Conservation (phyloP, 30 jellyfish, hydroid and myxozoan genomes). For the Chrysaora quinquecirrha region DNA sequence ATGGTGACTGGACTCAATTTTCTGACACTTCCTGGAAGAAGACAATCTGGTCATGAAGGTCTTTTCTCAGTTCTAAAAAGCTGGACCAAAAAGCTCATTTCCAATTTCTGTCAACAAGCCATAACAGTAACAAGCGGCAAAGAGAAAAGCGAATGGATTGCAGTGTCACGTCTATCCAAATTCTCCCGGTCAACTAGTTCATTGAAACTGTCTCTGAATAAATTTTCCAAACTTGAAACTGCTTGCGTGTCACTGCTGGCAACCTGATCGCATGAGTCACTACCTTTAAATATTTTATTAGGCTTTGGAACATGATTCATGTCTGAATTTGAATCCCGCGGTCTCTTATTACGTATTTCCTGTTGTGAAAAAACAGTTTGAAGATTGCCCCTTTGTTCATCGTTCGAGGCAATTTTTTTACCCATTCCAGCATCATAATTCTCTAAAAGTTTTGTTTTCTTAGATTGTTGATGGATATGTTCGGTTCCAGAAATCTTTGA, state of each 20-base stretch:
- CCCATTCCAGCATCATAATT: no score
- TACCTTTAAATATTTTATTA: conserved; percentile 57
- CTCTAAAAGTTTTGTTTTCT: no score
- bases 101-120: conserved; percentile 82
- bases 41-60: no score
- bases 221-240: conserved; percentile 56
- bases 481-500: no score
- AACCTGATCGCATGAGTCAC: conserved; percentile 49
- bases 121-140: conserved; percentile 65
- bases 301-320: conserved; percentile 77
- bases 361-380: conserved; percentile 24
- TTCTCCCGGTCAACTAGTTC: conserved; percentile 32
- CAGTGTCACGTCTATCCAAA: conserved; percentile 20
- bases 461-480: no score
- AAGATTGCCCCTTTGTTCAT: no score
- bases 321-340: conserved; percentile 77
- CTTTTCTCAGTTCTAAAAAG: no score
- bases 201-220: conserved; percentile 63
- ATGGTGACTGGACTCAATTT: no score
- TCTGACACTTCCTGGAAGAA: no score
- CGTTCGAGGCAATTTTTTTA: no score
- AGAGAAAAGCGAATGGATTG: conserved; percentile 19
- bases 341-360: conserved; percentile 74
- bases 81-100: no score
- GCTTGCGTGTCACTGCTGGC: conserved; percentile 58